Conservation (phyloP, 2,888 invertebrate species). For the Helobdella robusta region DNA sequence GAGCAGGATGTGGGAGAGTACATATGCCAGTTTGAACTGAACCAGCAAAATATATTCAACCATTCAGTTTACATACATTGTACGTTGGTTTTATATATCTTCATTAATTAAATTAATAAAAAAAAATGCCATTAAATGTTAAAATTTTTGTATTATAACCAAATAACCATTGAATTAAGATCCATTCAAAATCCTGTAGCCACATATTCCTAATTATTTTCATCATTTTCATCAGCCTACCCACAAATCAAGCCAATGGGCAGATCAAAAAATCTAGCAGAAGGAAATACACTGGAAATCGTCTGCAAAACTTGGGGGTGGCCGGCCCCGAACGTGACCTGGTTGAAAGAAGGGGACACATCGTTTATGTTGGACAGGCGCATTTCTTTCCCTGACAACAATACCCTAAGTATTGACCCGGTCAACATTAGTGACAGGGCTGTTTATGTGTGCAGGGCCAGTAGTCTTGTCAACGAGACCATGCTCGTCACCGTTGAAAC, state of each 20-base stretch:
- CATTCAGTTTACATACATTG: constrained; percentile 22
- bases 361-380: neutral
- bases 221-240: constrained; percentile 21
- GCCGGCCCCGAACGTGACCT: constrained; percentile 21
- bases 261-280: constrained; percentile 23
- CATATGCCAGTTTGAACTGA: constrained; percentile 21
- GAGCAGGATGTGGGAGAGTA: constrained; percentile 23
- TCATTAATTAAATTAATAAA: too few species aligned
- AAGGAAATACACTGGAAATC: constrained; percentile 22
- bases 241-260: constrained; percentile 26
- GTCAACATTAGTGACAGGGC: constrained; percentile 8
- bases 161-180: too few species aligned
- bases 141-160: too few species aligned
- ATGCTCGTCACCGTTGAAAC: neutral
- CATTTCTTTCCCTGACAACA: constrained; percentile 5
- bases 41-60: constrained; percentile 18
- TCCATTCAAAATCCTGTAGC: too few species aligned
- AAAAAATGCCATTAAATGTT: too few species aligned
- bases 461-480: constrained; percentile 16
- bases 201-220: too few species aligned
- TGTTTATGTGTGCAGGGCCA: constrained; percentile 18
- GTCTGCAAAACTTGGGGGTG: constrained; percentile 26
- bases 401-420: constrained; percentile 13
- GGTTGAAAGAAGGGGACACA: neutral
- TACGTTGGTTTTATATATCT: too few species aligned